Evolutionary conservation across 2,888 invertebrate genomes (phyloP), one percentile per base, ranked within the genome.

Genomic region (Uropetala carovei): DNA sequence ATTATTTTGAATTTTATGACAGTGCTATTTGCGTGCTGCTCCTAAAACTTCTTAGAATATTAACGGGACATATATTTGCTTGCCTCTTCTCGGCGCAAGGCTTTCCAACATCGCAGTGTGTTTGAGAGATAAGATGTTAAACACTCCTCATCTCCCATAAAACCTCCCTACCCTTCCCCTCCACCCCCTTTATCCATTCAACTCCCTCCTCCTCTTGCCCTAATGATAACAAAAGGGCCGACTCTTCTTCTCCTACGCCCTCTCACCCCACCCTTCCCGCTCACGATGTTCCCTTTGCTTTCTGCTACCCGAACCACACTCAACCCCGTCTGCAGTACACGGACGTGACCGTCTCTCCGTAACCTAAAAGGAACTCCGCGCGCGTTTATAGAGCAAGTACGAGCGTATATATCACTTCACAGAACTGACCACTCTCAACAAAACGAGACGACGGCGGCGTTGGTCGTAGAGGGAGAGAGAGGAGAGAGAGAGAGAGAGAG

Each of bases 351-450:
- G 64, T 16, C 18, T 68, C 68, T n/a, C n/a, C 5, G 43, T 5
- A 43, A 43, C 43, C 75, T 11, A 14, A 27, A 75, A 75, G 75
- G 75, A 75, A 43, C 43, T 43, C 43, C 43, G 43, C 43, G 43
- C 43, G 75, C 27, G 22, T 75, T 75, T 75, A 75, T 75, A 75
- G 14, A 18, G 18, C 22, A 27, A 75, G 27, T 27, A 10, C 5
- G 64, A 18, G 14, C 64, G 64, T 64, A 64, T 64, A 27, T 27
- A 75, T 75, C 27, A 75, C 75, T 75, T 27, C 75, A 75, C 75
- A 75, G 75, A 22, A 75, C 75, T 75, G 75, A 75, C 75, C 75
- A 75, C 18, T 75, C 75, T 27, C 75, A 75, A 75, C 75, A 75
- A 75, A 75, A 27, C 75, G 75, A n/a, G 68, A 68, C 16, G 68